These are phyloP conservation scores for Aphrophora alni DNA, from an alignment of 2,888 invertebrate genomes.

Conservation along the genomic window DNA sequence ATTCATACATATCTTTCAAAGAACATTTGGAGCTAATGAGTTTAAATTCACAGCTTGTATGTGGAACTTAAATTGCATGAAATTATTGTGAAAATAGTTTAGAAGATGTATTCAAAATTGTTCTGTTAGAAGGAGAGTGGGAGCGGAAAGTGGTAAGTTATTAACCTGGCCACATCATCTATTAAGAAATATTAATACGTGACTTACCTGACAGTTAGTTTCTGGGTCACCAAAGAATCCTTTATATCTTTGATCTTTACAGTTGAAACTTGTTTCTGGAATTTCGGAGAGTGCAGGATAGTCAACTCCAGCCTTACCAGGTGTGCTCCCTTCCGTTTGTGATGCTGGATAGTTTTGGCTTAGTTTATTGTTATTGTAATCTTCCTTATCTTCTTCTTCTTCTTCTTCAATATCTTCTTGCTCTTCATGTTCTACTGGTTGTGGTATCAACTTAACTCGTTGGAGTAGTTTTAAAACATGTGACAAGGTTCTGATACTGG, in stretches of 20 bases:
- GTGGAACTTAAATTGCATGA: too few relatives aligned
- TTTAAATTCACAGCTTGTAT: too few relatives aligned
- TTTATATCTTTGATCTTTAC: slow-evolving; percentile 85
- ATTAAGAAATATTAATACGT: background rate
- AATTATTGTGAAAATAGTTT: too few relatives aligned
- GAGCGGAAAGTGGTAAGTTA: too few relatives aligned
- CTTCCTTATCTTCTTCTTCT: slow-evolving; percentile 56
- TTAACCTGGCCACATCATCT: background rate
- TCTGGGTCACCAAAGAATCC: slow-evolving; percentile 91
- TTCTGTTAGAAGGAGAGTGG: too few relatives aligned
- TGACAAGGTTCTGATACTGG: slow-evolving; percentile 77
- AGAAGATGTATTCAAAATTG: too few relatives aligned
- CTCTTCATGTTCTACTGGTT: slow-evolving; percentile 67
- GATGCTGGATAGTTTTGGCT: slow-evolving; percentile 31
- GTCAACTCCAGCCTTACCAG: slow-evolving; percentile 73
- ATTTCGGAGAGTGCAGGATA: slow-evolving; percentile 80
- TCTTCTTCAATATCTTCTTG: slow-evolving; percentile 60
- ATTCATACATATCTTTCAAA: too few relatives aligned
- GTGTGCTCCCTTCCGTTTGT: slow-evolving; percentile 54
- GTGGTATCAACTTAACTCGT: slow-evolving; percentile 50
- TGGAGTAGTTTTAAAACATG: slow-evolving; percentile 76
- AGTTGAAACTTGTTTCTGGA: slow-evolving; percentile 78
- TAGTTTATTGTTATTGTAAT: slow-evolving; percentile 24
- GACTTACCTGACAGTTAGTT: slow-evolving; percentile 78
- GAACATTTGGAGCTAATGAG: too few relatives aligned